Base-by-base conservation (phyloP, 2,113 vertebrate genomes). In the Macquaria ambigua region DNA sequence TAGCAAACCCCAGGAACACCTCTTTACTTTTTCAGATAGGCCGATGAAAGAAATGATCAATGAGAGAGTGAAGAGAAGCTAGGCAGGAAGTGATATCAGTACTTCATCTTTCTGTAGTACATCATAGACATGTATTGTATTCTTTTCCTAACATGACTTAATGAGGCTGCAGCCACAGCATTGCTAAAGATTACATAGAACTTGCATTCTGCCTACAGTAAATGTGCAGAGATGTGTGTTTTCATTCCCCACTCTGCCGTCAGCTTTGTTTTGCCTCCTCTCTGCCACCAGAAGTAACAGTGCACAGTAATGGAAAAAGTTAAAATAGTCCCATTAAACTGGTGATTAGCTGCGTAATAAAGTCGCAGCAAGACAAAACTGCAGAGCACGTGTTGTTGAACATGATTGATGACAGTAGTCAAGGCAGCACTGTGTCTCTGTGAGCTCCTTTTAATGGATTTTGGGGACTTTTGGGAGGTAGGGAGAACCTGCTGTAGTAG, bases 341-440 rank as follows among this genome's bases (percentile, higher is more conserved):
- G 50, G 43, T 71, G 62, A 83, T 81, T 78, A 81, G 16, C 80
- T 81, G 73, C 31, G 5, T 59, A 61, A 75, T 79, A 68, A 87
- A 88, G 81, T 31, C 61, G 8, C 86, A 77, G 58, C 74, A 53
- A 41, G 73, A 85, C 39, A 14, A 73, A 68, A 79, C 18, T 8
- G 39, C 50, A 4, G 41, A 70, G 58, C 69, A 78, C 3, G 23
- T 78, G 63, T 39, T 78, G 78, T 79, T 82, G 79, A 59, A 73
- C 77, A 53, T 59, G 81, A 82, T 28, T 39, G 64, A 86, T 66
- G 82, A 4, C 53, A 63, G 59, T 12, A 83, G 41, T 52, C 1
- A 1, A 59, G 20, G 41, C 41, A 50, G 70, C 31, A 12, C 62
- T 56, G 25, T 34, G 15, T 28, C 23, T 10, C 18, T 34, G 25